Evolutionary conservation across 1,140 invertebrate species (phyloP), one percentile per base, ranked within the genome.

Genomic region (Leptopilina boulardi): DNA sequence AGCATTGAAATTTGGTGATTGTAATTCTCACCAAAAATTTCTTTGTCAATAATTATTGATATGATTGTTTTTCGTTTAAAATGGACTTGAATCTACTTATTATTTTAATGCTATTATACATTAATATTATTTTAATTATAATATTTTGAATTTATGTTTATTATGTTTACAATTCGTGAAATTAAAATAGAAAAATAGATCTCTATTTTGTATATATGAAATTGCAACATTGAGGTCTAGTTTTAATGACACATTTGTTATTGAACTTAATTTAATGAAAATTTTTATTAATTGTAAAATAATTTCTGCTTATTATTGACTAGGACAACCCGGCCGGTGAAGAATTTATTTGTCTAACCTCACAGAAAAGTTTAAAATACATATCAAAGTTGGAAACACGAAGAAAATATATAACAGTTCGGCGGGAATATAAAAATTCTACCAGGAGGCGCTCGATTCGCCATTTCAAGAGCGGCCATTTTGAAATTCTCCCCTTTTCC

Each of bases 361-460:
- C 66, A 13, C 34, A 59, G 30, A 21, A 54, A 66, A 44, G 34
- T 42, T 42, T 59, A 47, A 73, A 42, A n/a, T n/a, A n/a, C n/a
- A n/a, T 71, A 38, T n/a, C 66, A 13, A 42, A 73, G 23, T 71
- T 19, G 42, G 47, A 30, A 26, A 71, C 15, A 19, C 21, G 70
- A 30, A 34, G 47, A 4, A 56, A 44, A 44, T 41, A 77, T 73
- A 82, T 71, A 41, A 76, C 75, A 30, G 71, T 73, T 75, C 77
- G 82, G 86, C 84, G 87, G 83, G 85, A 87, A 87, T 85, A 84
- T 82, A 88, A 90, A 90, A 91, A 89, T 88, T 76, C 84, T 80
- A 77, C 85, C 86, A 90, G 89, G 83, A 82, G 89, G 89, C 89
- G 88, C 88, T 89, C 59, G 70, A 77, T 71, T 83, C 80, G 81